Percentiles rank a stretch among this genome's conserved stretches.
phyloP scores from a whole-genome alignment of 2,888 invertebrate genomes.

The Mythimna impura region DNA sequence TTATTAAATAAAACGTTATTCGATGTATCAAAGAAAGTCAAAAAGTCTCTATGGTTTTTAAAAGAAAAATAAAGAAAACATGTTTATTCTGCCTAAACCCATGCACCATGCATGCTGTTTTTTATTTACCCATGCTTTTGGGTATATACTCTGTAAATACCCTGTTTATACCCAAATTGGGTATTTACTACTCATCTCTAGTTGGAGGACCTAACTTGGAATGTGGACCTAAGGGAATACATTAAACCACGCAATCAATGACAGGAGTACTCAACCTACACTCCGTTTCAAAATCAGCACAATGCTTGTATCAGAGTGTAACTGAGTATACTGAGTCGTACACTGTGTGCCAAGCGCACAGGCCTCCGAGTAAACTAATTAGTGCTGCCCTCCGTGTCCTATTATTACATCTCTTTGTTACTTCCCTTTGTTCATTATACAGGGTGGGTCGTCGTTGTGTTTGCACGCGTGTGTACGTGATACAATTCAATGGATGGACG shows the following conservation, averaged over 20 bases:
- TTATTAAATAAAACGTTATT: too few species aligned
- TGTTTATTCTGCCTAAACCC: too few species aligned
- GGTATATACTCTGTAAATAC: too few species aligned
- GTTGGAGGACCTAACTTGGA: too few species aligned
- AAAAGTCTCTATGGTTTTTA: too few species aligned
- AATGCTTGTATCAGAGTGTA: conserved; percentile 4
- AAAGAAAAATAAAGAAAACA: too few species aligned
- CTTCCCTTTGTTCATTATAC: conserved; percentile 48
- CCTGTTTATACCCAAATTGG: too few species aligned
- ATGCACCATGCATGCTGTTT: too few species aligned
- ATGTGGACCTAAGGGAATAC: not conserved
- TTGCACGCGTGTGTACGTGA: conserved; percentile 44
- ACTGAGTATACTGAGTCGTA: conserved; percentile 9
- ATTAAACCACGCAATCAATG: not conserved
- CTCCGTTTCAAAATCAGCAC: conserved; percentile 11
- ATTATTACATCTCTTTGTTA: conserved; percentile 57
- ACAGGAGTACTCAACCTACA: not conserved
- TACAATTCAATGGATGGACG: conserved; percentile 20
- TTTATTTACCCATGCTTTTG: too few species aligned
- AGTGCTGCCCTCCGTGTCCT: conserved; percentile 38
- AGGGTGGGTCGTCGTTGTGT: conserved; percentile 34
- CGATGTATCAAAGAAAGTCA: too few species aligned
- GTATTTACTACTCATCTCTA: not conserved
- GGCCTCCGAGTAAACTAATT: conserved; percentile 55
- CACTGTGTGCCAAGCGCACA: conserved; percentile 21